Base-by-base conservation (phyloP, 2,797 vertebrate genomes). In the Sebastes vulpes region DNA sequence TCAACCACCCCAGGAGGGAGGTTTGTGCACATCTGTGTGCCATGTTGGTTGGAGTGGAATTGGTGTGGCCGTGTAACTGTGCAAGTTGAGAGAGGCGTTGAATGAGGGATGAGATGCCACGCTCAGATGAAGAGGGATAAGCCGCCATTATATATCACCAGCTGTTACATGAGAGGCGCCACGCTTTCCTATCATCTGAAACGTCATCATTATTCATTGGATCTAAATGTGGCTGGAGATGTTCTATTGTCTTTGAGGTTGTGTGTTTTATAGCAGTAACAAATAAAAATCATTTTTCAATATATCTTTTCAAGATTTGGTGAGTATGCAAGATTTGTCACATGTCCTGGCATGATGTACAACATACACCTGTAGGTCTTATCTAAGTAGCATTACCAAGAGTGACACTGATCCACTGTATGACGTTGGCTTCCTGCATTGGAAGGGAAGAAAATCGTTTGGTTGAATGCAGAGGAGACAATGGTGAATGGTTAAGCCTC, bases 21-120 rank as follows among this genome's bases (percentile, higher is more conserved):
- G 61, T 64, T 75, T 83, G 54, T 81, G 73, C 74, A 76, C 81
- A 76, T 86, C 75, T 88, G 68, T 82, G 69, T 77, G 65, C 54
- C 16, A 74, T 67, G 70, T 61, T 72, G 72, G 67, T 64, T 68
- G 59, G 8, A 50, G 48, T 2, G 6, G 32, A 66, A 74, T 68
- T 53, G 64, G 64, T 72, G 38, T 70, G 69, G 38, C 48, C 16
- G 25, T 32, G 29, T 53, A 31, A 61, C 77, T 65, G 57, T 81
- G 64, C 66, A 58, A 74, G 8, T 26, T 4, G 8, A 48, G 56
- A 32, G 28, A 61, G n/a, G 54, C 2, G 2, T 3, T 54, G 29
- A 75, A 72, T 72, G 72, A 90, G 58, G 32, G 57, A 83, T 79
- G 57, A 73, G 23, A 81, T 28, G 48, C 8, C 5, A 72, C 31